Base-by-base conservation (phyloP, 2,797 vertebrate genomes). In the Chrysocyon brachyurus region DNA sequence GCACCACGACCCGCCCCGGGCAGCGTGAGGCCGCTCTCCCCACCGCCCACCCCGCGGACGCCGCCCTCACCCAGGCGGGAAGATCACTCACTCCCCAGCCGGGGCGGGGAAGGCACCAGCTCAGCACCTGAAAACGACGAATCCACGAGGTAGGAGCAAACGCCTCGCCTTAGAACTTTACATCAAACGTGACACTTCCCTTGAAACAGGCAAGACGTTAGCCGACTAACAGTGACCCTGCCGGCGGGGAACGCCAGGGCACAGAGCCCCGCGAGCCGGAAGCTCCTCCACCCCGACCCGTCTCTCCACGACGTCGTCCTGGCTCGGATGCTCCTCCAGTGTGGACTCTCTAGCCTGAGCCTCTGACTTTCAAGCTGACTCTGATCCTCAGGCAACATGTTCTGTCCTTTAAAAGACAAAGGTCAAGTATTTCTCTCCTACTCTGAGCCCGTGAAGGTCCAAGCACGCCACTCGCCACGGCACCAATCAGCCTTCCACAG, bases 191-290 rank as follows among this genome's bases (percentile, higher is more conserved):
- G 36, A 33, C 3, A 4, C 19, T n/a, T 57, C 52, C 28, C n/a
- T 21, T 33, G 49, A 77, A 56, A 14, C 28, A 28, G 5, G 15
- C 61, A 57, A 14, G 36, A 33, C 11, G 6, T 10, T 0, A 5
- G 46, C 64, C 31, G 14, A 21, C 36, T 24, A 52, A 84, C 12
- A 4, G n/a, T 28, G 61, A 54, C 56, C 86, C 68, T 56, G 57
- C 95, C 98, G 96, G 84, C 96, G 88, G 6, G 92, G 92, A 83
- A 90, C 0, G n/a, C 90, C 16, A 0, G 28, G 98, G 28, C 98
- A 98, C 59, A 99, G 98, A 31, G 97, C 77, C 1, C 99, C 90
- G 6, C 98, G 98, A 15, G 98, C 98, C 94, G 94, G 96, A 36
- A 99, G 95, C 2, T 97, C 96, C 0, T 95, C 87, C 70, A 96